Evolutionary conservation across 2,113 vertebrate genomes (phyloP).

Genomic region (Clarias macrocephalus): DNA sequence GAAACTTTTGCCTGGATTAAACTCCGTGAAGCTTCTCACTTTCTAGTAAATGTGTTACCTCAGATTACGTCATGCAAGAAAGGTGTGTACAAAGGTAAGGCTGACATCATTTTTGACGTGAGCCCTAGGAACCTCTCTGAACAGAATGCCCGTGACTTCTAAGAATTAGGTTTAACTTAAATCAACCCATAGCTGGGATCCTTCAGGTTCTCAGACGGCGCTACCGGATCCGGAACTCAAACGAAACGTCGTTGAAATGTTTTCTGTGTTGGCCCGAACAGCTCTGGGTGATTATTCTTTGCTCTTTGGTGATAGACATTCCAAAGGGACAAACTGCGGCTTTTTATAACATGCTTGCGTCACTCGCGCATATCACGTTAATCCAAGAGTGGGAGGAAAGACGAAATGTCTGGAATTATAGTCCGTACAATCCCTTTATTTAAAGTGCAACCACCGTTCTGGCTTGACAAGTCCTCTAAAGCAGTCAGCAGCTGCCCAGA

Average conservation of each 20-base stretch:
- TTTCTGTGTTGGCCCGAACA: slow-evolving; percentile 24
- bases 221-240: not conserved
- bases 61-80: slow-evolving; percentile 1
- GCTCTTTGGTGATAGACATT: slow-evolving; percentile 17
- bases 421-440: slow-evolving; percentile 24
- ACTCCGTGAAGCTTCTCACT: not conserved
- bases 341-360: slow-evolving; percentile 30
- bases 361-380: not conserved
- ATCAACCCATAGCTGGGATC: not conserved
- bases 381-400: slow-evolving; percentile 28
- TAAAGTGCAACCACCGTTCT: slow-evolving; percentile 21
- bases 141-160: not conserved
- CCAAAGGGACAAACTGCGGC: slow-evolving; percentile 9
- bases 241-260: not conserved
- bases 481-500: slow-evolving; percentile 42
- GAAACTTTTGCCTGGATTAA: not conserved
- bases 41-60: slow-evolving; percentile 30
- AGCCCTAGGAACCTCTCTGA: not conserved
- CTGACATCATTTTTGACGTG: not conserved
- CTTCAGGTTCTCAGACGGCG: not conserved
- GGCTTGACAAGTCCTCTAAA: slow-evolving; percentile 14
- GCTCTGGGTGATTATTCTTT: slow-evolving; percentile 1
- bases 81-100: slow-evolving; percentile 25
- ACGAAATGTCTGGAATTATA: slow-evolving; percentile 38
- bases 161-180: not conserved